A percentile compares a stretch with the other conserved stretches of the same genome.
These are phyloP conservation scores for Dendrolimus pini DNA, from an alignment of 2,888 invertebrate species.

Conservation along the genomic window DNA sequence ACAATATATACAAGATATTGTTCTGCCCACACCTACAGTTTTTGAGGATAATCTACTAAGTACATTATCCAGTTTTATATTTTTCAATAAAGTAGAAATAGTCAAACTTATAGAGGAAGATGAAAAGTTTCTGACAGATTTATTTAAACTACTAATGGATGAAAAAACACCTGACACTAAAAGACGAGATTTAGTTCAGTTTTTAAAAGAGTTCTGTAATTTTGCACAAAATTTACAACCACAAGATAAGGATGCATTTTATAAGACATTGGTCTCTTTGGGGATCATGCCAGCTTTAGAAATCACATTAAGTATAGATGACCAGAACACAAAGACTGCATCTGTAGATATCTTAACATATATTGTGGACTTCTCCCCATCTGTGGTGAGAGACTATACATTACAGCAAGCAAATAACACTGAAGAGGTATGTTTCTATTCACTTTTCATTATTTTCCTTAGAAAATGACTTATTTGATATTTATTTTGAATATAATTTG, in stretches of 20 bases:
- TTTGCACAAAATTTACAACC: conserved; percentile 99
- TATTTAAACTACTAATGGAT: conserved; percentile 95
- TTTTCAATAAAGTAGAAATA: conserved; percentile 99
- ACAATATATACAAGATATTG: conserved; percentile 99
- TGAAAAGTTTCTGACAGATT: conserved; percentile 95
- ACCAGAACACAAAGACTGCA: conserved; percentile 95
- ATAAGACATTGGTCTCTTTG: conserved; percentile 93
- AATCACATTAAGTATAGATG: conserved; percentile 93
- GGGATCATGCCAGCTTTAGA: conserved; percentile 93
- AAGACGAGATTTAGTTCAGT: conserved; percentile 95
- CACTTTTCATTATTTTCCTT: too few species aligned
- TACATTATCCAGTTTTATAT: conserved; percentile 98
- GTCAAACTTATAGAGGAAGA: conserved; percentile 98
- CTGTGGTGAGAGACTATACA: conserved; percentile 97
- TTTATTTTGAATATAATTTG: too few species aligned
- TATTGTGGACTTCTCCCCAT: conserved; percentile 98
- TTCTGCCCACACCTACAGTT: conserved; percentile 98
- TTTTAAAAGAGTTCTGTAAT: conserved; percentile 99
- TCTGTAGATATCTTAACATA: conserved; percentile 98
- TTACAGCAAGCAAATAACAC: conserved; percentile 93
- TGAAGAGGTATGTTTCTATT: conserved; percentile 82
- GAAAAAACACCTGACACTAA: conserved; percentile 89
- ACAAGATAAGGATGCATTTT: conserved; percentile 97
- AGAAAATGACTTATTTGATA: too few species aligned
- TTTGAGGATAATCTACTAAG: conserved; percentile 99